Evolutionary conservation across 1,140 invertebrate species (phyloP).

Genomic region (Druon quercuslanigerum): DNA sequence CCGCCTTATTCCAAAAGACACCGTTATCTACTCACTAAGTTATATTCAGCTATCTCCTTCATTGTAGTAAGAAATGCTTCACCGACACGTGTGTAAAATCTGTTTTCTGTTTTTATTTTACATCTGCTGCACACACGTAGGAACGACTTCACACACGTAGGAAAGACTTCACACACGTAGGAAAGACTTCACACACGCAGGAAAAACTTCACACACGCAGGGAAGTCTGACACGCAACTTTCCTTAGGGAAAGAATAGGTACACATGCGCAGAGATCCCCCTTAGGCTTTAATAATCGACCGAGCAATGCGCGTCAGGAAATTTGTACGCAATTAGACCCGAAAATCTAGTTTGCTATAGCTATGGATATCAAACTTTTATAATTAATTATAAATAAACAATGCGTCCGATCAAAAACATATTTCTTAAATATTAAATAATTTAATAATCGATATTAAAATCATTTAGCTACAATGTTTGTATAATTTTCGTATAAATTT

Average conservation of each 20-base stretch:
- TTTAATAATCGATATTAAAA: no score
- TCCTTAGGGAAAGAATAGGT: slow-evolving; percentile 12
- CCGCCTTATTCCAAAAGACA: slow-evolving; percentile 27
- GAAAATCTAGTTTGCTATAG: no score
- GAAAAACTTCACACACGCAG: background rate
- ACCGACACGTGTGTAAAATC: slow-evolving; percentile 11
- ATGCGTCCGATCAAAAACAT: no score
- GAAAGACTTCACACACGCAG: background rate
- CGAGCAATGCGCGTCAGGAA: background rate
- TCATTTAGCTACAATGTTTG: background rate
- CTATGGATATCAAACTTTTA: no score
- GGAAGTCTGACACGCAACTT: background rate
- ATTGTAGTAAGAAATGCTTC: slow-evolving; percentile 37
- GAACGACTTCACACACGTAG: background rate
- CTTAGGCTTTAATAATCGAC: slow-evolving; percentile 4
- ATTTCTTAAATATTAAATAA: no score
- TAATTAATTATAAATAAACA: no score
- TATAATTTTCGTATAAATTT: background rate
- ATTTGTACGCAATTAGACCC: no score
- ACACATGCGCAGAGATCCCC: background rate
- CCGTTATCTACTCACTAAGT: slow-evolving; percentile 51
- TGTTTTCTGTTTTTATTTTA: background rate
- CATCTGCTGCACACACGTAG: background rate
- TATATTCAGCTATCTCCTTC: slow-evolving; percentile 37
- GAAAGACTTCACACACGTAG: background rate